Conservation (phyloP, 2,797 vertebrate genomes). For the Schizopygopsis pylzovi region DNA sequence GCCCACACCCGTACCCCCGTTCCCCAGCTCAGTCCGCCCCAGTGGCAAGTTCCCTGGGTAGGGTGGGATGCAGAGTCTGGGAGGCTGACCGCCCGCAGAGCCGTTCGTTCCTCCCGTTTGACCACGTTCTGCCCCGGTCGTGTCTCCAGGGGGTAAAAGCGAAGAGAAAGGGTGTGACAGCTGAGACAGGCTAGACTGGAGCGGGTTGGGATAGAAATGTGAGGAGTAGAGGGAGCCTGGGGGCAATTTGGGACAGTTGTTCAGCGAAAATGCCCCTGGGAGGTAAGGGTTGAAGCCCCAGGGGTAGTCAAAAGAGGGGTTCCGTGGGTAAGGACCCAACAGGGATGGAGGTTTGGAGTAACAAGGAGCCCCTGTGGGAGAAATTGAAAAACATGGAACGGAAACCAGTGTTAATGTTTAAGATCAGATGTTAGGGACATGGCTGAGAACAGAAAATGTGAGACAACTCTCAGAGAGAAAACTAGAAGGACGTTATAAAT, state of each 20-base stretch:
- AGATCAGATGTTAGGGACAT: constrained; percentile 7
- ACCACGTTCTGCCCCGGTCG: constrained; percentile 73
- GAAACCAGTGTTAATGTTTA: constrained; percentile 47
- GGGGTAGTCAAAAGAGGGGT: constrained; percentile 88
- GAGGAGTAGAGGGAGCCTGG: constrained; percentile 89
- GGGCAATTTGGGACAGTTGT: constrained; percentile 88
- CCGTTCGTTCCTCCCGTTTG: constrained; percentile 70
- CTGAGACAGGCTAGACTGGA: constrained; percentile 84
- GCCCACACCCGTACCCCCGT: constrained; percentile 63
- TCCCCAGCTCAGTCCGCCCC: constrained; percentile 76
- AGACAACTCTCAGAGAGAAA: neutral
- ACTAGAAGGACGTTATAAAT: neutral
- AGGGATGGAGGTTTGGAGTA: constrained; percentile 90
- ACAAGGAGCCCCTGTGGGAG: constrained; percentile 80
- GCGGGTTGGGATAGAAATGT: constrained; percentile 89
- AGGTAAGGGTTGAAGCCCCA: constrained; percentile 94
- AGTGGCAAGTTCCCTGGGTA: constrained; percentile 74
- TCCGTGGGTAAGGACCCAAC: constrained; percentile 87
- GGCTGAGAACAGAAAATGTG: neutral
- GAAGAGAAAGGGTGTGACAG: constrained; percentile 84
- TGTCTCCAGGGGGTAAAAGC: constrained; percentile 77
- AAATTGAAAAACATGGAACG: constrained; percentile 51
- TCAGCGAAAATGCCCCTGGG: constrained; percentile 88
- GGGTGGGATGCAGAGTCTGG: constrained; percentile 76
- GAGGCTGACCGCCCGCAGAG: constrained; percentile 73